Evolutionary conservation across 2,888 invertebrate species (phyloP).

Genomic region (Drosophila differens): DNA sequence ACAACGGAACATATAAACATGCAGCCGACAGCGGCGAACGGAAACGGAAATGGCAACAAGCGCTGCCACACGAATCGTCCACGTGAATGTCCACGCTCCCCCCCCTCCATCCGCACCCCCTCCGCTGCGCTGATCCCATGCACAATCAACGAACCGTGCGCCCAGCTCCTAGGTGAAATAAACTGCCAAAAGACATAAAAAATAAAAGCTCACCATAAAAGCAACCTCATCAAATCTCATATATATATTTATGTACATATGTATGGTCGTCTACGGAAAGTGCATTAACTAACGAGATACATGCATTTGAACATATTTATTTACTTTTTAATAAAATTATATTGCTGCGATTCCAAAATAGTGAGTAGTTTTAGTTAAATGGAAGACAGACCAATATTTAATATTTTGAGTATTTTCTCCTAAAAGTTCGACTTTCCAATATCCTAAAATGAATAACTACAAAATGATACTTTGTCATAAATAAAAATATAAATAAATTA

Average conservation of each 20-base stretch:
- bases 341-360: not conserved
- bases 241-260: not conserved
- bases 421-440: not conserved
- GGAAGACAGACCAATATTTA: not conserved
- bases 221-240: conserved; percentile 16
- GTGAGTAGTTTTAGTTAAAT: not conserved
- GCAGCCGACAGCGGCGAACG: conserved; percentile 66
- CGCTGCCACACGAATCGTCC: conserved; percentile 54
- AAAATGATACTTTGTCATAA: not conserved
- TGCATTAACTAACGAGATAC: conserved; percentile 3
- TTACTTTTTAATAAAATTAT: not conserved
- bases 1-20: conserved; percentile 71
- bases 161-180: conserved; percentile 35
- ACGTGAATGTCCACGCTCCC: conserved; percentile 3
- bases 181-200: conserved; percentile 12
- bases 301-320: not conserved
- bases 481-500: not conserved
- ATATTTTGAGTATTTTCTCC: not conserved
- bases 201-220: conserved; percentile 30
- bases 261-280: conserved; percentile 1
- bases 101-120: not conserved
- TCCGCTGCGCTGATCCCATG: not conserved
- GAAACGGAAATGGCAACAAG: conserved; percentile 80
- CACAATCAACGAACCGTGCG: conserved; percentile 19
- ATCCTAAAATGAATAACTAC: not conserved